These are phyloP conservation scores for Lathronympha strigana DNA, from an alignment of 2,888 invertebrate species.

Conservation along the genomic window DNA sequence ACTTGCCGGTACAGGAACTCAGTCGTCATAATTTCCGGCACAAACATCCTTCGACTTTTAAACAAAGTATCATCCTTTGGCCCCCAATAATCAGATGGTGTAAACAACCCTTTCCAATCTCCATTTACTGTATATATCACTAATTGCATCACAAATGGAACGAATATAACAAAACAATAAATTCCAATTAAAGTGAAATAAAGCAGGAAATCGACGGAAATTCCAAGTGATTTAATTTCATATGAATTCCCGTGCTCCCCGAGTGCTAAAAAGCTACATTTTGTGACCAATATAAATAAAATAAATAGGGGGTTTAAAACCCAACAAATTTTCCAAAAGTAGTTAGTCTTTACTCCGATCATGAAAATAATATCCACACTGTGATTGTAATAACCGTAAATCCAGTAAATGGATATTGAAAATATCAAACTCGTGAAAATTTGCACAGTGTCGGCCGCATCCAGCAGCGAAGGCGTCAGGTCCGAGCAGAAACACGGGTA, in stretches of 20 bases:
- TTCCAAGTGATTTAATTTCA: slow-evolving; percentile 48
- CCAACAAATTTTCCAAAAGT: slow-evolving; percentile 71
- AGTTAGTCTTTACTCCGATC: slow-evolving; percentile 74
- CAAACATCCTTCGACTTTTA: slow-evolving; percentile 77
- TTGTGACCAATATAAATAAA: slow-evolving; percentile 52
- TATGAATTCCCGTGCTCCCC: slow-evolving; percentile 53
- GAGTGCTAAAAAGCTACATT: slow-evolving; percentile 48
- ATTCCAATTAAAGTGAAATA: slow-evolving; percentile 56
- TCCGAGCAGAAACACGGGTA: slow-evolving; percentile 72
- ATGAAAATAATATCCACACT: slow-evolving; percentile 75
- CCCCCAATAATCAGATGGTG: slow-evolving; percentile 66
- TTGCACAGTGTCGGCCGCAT: slow-evolving; percentile 65
- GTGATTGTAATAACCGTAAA: slow-evolving; percentile 70
- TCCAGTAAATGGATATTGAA: slow-evolving; percentile 71
- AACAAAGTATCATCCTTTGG: slow-evolving; percentile 65
- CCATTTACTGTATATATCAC: slow-evolving; percentile 49
- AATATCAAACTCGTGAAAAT: slow-evolving; percentile 62
- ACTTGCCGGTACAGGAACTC: slow-evolving; percentile 79
- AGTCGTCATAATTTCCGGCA: slow-evolving; percentile 79
- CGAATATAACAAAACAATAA: slow-evolving; percentile 57
- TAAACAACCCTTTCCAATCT: slow-evolving; percentile 51
- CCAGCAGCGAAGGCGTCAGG: slow-evolving; percentile 59
- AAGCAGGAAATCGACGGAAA: slow-evolving; percentile 53
- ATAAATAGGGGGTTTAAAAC: slow-evolving; percentile 64
- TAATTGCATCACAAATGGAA: slow-evolving; percentile 57